These are phyloP conservation scores for Diorhabda sublineata DNA, from an alignment of 1,140 invertebrate genomes.

Conservation along the genomic window DNA sequence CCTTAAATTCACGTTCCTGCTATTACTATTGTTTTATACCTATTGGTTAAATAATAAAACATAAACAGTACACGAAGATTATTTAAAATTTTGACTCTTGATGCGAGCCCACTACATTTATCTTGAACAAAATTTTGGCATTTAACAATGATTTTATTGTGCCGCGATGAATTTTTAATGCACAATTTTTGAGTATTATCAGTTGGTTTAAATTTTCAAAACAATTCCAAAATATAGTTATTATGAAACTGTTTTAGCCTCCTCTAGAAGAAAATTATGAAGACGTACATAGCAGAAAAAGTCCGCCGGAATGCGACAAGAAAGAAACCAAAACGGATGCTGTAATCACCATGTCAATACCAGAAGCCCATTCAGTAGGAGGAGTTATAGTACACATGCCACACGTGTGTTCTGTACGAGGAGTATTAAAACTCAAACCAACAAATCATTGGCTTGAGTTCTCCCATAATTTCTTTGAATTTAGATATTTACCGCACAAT, in stretches of 20 bases:
- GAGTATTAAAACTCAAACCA: slow-evolving; percentile 39
- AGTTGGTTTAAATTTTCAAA: no score
- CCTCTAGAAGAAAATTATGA: slow-evolving; percentile 59
- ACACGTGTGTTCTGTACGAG: slow-evolving; percentile 68
- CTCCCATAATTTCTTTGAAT: background rate
- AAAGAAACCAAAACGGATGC: slow-evolving; percentile 62
- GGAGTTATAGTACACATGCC: slow-evolving; percentile 85
- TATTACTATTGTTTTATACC: no score
- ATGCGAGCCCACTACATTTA: no score
- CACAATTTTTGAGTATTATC: no score
- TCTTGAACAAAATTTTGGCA: no score
- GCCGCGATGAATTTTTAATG: no score
- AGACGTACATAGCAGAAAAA: slow-evolving; percentile 57
- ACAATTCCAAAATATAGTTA: background rate
- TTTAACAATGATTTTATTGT: no score
- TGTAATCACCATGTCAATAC: slow-evolving; percentile 59
- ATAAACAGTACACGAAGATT: no score
- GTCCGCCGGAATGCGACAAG: slow-evolving; percentile 61
- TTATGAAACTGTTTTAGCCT: slow-evolving; percentile 47
- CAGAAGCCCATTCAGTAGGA: slow-evolving; percentile 72
- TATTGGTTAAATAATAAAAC: no score
- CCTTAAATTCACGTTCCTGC: no score
- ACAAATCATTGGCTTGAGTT: slow-evolving; percentile 22
- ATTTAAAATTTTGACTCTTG: no score
- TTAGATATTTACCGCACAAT: background rate